Percentiles rank a stretch among this genome's conserved stretches.
phyloP scores from a whole-genome alignment of 2,113 vertebrate species.

The Oreochromis niloticus region DNA sequence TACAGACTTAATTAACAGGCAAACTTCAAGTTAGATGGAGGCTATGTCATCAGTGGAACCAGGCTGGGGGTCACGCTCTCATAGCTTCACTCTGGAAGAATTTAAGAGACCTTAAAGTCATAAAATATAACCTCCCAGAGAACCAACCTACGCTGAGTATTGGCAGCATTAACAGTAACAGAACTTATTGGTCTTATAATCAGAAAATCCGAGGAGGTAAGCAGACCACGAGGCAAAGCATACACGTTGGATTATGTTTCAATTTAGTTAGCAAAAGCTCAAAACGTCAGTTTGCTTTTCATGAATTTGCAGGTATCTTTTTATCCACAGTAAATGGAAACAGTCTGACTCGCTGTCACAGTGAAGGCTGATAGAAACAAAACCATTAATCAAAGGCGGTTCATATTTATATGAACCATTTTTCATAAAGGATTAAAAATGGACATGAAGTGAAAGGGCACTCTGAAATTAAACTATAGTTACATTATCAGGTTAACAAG shows the following conservation, averaged over 20 bases:
- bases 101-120: slow-evolving; percentile 35
- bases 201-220: neutral
- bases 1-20: slow-evolving; percentile 66
- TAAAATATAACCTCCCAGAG: neutral
- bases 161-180: neutral
- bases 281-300: neutral
- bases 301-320: neutral
- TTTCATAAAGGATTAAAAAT: neutral
- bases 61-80: slow-evolving; percentile 8
- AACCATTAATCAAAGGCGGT: neutral
- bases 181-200: neutral
- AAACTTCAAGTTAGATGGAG: slow-evolving; percentile 52
- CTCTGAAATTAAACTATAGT: neutral
- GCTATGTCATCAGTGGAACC: slow-evolving; percentile 13
- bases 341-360: neutral
- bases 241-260: neutral
- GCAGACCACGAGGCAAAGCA: neutral
- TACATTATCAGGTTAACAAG: neutral
- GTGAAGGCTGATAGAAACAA: neutral
- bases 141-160: slow-evolving; percentile 9
- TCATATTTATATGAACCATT: neutral
- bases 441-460: neutral
- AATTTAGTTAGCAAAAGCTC: neutral
- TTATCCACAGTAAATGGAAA: neutral
- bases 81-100: slow-evolving; percentile 34